Evolutionary conservation across 2,888 invertebrate genomes (phyloP), one percentile per base, ranked within the genome.

Genomic region (Hydroisotoma schaefferi): DNA sequence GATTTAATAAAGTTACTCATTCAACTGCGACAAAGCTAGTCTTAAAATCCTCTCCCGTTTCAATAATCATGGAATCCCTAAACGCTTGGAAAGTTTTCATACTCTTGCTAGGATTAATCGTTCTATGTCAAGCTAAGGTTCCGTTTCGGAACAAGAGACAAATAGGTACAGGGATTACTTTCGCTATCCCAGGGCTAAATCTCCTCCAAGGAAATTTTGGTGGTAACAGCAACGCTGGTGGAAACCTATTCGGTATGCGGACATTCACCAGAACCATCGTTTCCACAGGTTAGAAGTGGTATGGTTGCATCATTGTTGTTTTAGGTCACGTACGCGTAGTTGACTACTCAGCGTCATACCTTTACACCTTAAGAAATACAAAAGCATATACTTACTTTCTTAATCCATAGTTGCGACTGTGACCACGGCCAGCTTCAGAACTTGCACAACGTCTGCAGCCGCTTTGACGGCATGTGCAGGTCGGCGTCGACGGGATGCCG

Each of bases 231-330:
- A 56, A 49, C 23, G 25, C 12, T n/a, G 51, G 29, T 23, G 64
- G 60, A 27, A 61, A 61, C 33, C 18, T 67, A 8, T 69, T 69
- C 55, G 61, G 59, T 20, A 23, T 38, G 20, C 52, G 33, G 1
- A 68, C 68, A 23, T 52, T 63, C 1, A 70, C 68, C 5, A 52
- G 59, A 18, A 70, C 70, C 0, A 18, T 68, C 0, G 51, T 70
- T 2, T 60, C 60, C 1, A 70, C 70, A 29, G 70, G 68, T 68
- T 53, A 57, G 12, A 10, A 33, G 18, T 25, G 22, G n/a, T n/a
- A n/a, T n/a, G n/a, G n/a, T n/a, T n/a, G n/a, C n/a, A n/a, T n/a
- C n/a, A n/a, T n/a, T n/a, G n/a, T n/a, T n/a, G n/a, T n/a, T n/a
- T n/a, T n/a, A n/a, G n/a, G n/a, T n/a, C n/a, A n/a, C n/a, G n/a